Base-by-base conservation (phyloP, 2,113 vertebrate genomes). In the Nipponia nippon region DNA sequence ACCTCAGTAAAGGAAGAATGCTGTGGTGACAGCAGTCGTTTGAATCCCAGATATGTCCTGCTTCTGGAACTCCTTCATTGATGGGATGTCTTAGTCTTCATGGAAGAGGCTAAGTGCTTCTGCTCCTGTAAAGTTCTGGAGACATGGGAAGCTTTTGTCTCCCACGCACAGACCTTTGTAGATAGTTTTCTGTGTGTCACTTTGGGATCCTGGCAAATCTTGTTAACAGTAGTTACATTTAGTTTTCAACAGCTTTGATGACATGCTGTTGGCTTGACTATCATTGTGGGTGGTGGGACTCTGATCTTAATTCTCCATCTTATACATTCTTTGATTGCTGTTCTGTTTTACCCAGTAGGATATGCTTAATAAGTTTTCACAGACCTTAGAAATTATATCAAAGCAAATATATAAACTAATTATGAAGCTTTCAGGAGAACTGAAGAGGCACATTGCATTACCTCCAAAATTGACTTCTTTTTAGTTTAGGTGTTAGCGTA, bases 201-300 rank as follows among this genome's bases (percentile, higher is more conserved):
- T 32, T 66, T 67, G 40, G 61, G 89, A 87, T 91, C 44, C 77
- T 95, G 65, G 61, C 86, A 94, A 66, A 50, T 80, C 49, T 81
- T 53, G 42, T 70, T 62, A 95, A 81, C 88, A 91, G 94, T 75
- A 92, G 52, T 91, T 84, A 42, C 65, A 62, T 89, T 78, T 91
- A 69, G 40, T 90, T 90, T 94, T 72, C 76, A 90, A 55, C 65
- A 87, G 47, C 72, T 91, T 94, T 95, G 80, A 58, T 94, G 80
- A 80, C 67, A 65, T 95, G 40, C 40, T 93, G 58, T 92, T 97
- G 92, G 69, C 77, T 93, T 91, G 77, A 73, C 73, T 79, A 1
- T 89, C 27, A 6, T 79, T 85, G 81, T 95, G 78, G 66, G 83
- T 92, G 61, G 77, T 83, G 89, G 94, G 72, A 88, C 77, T 90